Conservation (phyloP, 2,888 invertebrate species). For the Chelonus formosanus region DNA sequence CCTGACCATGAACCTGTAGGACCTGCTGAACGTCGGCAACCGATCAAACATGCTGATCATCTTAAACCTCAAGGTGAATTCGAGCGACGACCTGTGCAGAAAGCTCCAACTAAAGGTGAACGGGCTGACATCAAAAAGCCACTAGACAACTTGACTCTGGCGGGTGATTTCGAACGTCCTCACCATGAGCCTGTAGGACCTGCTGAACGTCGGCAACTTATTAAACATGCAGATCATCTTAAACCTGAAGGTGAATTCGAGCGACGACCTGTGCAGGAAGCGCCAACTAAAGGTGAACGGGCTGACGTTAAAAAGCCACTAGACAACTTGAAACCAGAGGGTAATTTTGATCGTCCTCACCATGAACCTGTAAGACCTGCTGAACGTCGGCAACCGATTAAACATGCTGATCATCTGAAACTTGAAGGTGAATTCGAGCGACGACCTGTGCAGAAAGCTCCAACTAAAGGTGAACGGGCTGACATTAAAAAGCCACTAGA, state of each 20-base stretch:
- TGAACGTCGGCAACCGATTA: slow-evolving; percentile 63
- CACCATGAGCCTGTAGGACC: slow-evolving; percentile 62
- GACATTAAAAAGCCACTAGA: slow-evolving; percentile 69
- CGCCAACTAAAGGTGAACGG: slow-evolving; percentile 65
- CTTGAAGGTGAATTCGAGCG: slow-evolving; percentile 66
- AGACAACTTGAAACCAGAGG: slow-evolving; percentile 66
- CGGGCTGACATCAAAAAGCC: slow-evolving; percentile 73
- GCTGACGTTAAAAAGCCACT: slow-evolving; percentile 61
- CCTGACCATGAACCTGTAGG: slow-evolving; percentile 53
- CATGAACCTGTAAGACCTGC: slow-evolving; percentile 66
- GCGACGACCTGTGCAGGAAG: slow-evolving; percentile 64
- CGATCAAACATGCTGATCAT: slow-evolving; percentile 64
- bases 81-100: slow-evolving; percentile 68
- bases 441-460: slow-evolving; percentile 61
- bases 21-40: slow-evolving; percentile 63
- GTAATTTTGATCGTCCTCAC: slow-evolving; percentile 68
- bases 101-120: slow-evolving; percentile 71
- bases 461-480: slow-evolving; percentile 72
- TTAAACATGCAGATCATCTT: slow-evolving; percentile 69
- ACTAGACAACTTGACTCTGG: slow-evolving; percentile 69
- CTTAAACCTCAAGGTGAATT: slow-evolving; percentile 68
- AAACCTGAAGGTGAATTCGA: slow-evolving; percentile 66
- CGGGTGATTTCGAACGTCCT: slow-evolving; percentile 68
- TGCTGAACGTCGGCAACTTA: slow-evolving; percentile 65
- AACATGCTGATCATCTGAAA: slow-evolving; percentile 70